A percentile compares a stretch with the other conserved stretches of the same genome.
phyloP scores from a whole-genome alignment of 2,888 invertebrate genomes.

The Dendrolimus pini region DNA sequence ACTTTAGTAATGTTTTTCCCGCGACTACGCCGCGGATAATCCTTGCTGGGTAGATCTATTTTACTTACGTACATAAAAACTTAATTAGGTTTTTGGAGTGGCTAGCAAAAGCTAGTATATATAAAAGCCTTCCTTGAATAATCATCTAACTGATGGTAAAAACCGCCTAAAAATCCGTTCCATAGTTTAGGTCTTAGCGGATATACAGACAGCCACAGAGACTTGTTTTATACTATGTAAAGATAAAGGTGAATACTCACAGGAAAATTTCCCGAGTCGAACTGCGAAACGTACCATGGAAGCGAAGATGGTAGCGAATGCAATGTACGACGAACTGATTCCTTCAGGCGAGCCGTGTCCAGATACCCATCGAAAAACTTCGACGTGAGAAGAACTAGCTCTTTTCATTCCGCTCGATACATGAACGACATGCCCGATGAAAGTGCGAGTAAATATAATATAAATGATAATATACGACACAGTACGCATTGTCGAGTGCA shows the following conservation, averaged over 20 bases:
- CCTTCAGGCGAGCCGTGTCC: slow-evolving; percentile 53
- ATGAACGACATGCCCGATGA: slow-evolving; percentile 41
- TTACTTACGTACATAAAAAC: too few species aligned
- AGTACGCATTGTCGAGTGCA: slow-evolving; percentile 51
- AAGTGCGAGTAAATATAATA: slow-evolving; percentile 21
- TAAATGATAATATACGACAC: slow-evolving; percentile 34
- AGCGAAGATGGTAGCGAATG: slow-evolving; percentile 68
- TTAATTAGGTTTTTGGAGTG: too few species aligned
- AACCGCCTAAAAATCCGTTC: too few species aligned
- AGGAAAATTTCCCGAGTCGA: slow-evolving; percentile 45
- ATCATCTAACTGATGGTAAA: too few species aligned
- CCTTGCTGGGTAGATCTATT: too few species aligned
- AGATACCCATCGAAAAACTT: slow-evolving; percentile 46
- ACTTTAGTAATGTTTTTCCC: too few species aligned
- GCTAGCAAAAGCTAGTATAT: too few species aligned
- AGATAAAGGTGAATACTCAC: background rate
- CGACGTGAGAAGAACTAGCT: slow-evolving; percentile 56
- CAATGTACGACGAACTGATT: slow-evolving; percentile 57
- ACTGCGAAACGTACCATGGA: slow-evolving; percentile 62
- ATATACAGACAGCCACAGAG: too few species aligned
- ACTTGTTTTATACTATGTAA: too few species aligned
- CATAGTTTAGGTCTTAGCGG: too few species aligned
- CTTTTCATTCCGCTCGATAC: slow-evolving; percentile 60
- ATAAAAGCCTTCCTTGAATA: too few species aligned
- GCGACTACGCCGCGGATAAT: too few species aligned